Conservation (phyloP, 2,888 invertebrate species). For the Epsilonema sp. region DNA sequence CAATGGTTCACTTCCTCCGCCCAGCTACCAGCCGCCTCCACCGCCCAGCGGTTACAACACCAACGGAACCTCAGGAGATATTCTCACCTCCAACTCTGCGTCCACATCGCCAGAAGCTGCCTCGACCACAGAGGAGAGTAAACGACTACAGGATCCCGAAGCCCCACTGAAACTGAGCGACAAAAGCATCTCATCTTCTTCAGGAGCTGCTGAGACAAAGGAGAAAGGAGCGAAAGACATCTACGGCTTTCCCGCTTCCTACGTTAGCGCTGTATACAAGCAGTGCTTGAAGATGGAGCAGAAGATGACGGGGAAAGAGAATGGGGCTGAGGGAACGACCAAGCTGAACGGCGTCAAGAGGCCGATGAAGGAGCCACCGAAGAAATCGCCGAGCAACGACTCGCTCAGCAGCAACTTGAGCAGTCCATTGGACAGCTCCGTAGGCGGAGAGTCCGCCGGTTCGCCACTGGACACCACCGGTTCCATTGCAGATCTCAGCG, state of each 20-base stretch:
- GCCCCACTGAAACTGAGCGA: neutral
- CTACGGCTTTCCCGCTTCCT: neutral
- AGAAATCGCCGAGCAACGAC: neutral
- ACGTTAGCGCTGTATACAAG: neutral
- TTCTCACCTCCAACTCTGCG: neutral
- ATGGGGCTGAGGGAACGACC: neutral
- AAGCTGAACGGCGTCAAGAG: too few species aligned
- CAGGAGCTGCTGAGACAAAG: neutral
- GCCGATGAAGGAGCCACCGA: neutral
- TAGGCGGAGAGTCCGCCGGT: slow-evolving; percentile 2
- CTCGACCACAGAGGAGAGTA: neutral
- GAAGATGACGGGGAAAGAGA: neutral
- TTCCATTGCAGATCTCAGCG: slow-evolving; percentile 7
- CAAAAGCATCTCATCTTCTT: neutral
- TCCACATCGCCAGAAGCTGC: neutral
- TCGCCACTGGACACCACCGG: slow-evolving; percentile 9
- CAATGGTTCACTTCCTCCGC: neutral
- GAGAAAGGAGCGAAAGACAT: neutral
- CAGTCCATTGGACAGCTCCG: slow-evolving; percentile 6
- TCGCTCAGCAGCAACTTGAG: slow-evolving; percentile 2
- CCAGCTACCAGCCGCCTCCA: neutral
- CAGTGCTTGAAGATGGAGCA: neutral
- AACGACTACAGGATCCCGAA: neutral
- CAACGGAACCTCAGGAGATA: neutral
- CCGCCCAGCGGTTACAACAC: neutral